These are phyloP conservation scores for Hetaerina titia DNA, from an alignment of 2,888 invertebrate genomes.

Conservation along the genomic window DNA sequence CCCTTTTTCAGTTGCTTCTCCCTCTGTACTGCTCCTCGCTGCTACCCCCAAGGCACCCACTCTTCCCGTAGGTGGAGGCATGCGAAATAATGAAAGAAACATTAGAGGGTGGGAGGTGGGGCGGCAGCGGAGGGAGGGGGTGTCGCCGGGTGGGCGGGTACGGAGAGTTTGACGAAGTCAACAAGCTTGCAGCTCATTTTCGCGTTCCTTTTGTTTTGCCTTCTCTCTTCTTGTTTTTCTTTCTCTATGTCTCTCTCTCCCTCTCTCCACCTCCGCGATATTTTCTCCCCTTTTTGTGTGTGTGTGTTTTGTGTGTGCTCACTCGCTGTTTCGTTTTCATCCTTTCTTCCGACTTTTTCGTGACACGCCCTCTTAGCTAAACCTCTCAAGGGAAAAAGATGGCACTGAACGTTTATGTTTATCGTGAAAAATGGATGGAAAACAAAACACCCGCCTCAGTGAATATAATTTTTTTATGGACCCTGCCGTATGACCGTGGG, in stretches of 20 bases:
- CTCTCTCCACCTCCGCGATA: not conserved
- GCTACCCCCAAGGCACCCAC: not conserved
- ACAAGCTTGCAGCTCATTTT: constrained; percentile 25
- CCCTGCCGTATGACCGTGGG: constrained; percentile 11
- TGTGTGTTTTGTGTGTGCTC: not conserved
- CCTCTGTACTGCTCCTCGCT: not conserved
- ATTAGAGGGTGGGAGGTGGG: not conserved
- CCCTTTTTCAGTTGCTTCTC: not conserved
- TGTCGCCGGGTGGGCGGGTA: not conserved
- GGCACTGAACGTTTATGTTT: not conserved
- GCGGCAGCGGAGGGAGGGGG: not conserved
- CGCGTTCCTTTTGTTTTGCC: constrained; percentile 16
- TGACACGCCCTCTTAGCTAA: constrained; percentile 47
- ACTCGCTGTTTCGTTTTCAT: not conserved
- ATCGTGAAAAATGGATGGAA: not conserved
- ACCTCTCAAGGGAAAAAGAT: constrained; percentile 28
- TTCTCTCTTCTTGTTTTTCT: not conserved
- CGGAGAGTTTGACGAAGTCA: constrained; percentile 34
- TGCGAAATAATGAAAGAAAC: not conserved
- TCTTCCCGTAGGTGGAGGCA: not conserved
- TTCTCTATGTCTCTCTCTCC: not conserved
- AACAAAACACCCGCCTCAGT: not conserved
- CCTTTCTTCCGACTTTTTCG: not conserved
- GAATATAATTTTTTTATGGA: not conserved
- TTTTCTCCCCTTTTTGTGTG: not conserved